These are phyloP conservation scores for Agelastica alni DNA, from an alignment of 2,888 invertebrate species.

Conservation along the genomic window DNA sequence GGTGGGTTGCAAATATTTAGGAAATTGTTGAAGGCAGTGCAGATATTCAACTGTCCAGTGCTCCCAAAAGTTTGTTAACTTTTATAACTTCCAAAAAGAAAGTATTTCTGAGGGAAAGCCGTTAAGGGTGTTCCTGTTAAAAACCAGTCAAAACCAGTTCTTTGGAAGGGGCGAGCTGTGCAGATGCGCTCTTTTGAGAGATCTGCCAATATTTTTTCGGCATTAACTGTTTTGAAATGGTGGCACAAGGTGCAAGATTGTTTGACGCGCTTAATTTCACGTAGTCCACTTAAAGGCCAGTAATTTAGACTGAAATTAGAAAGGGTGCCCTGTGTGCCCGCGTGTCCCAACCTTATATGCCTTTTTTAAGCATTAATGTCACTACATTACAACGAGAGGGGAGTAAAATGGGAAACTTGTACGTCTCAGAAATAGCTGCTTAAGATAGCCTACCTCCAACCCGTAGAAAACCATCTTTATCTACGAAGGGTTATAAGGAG, in stretches of 20 bases:
- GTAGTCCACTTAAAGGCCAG: slow-evolving; percentile 29
- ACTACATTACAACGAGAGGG: not conserved
- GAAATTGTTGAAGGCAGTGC: no score
- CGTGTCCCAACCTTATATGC: slow-evolving; percentile 16
- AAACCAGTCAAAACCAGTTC: slow-evolving; percentile 34
- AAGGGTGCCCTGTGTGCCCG: slow-evolving; percentile 29
- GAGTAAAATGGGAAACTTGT: no score
- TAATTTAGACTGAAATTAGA: slow-evolving; percentile 25
- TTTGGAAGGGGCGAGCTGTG: slow-evolving; percentile 23
- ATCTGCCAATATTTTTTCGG: no score
- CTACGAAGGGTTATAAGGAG: not conserved
- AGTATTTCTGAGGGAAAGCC: no score
- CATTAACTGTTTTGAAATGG: slow-evolving; percentile 16
- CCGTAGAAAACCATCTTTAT: no score
- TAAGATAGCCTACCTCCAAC: not conserved
- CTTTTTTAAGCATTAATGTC: not conserved
- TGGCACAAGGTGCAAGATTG: slow-evolving; percentile 28
- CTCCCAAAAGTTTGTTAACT: no score
- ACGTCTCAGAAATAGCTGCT: not conserved
- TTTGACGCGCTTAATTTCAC: slow-evolving; percentile 21
- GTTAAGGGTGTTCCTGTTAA: no score
- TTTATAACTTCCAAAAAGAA: no score
- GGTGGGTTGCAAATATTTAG: no score
- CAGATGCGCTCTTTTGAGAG: slow-evolving; percentile 14
- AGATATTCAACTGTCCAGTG: no score